A percentile compares a stretch with the other conserved stretches of the same genome.
phyloP scores from a whole-genome alignment of 2,797 vertebrate species.

The Epinephelus awoara region DNA sequence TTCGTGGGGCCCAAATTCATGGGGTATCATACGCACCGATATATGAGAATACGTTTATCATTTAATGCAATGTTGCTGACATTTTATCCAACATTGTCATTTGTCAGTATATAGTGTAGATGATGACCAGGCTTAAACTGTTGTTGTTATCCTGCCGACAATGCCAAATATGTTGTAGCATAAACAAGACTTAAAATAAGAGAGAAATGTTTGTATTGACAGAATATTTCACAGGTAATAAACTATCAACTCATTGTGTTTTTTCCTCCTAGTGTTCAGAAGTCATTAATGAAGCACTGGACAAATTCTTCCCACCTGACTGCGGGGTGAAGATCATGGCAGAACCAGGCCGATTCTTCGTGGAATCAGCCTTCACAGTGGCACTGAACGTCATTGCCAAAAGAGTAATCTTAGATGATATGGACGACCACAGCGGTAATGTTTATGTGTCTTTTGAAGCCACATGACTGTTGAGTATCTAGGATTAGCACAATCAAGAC shows the following conservation, averaged over 20 bases:
- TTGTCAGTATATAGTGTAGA: too few relatives aligned
- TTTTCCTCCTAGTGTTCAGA: slow-evolving; percentile 71
- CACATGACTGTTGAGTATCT: background rate
- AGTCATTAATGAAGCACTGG: slow-evolving; percentile 83
- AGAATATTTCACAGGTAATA: too few relatives aligned
- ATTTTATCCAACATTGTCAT: too few relatives aligned
- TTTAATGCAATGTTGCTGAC: too few relatives aligned
- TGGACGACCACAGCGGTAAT: background rate
- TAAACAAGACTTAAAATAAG: too few relatives aligned
- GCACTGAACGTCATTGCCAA: slow-evolving; percentile 82
- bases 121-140: too few relatives aligned
- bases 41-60: too few relatives aligned
- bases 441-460: background rate
- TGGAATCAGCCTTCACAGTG: slow-evolving; percentile 86
- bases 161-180: too few relatives aligned
- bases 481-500: background rate
- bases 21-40: too few relatives aligned
- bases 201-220: too few relatives aligned
- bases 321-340: slow-evolving; percentile 84
- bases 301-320: slow-evolving; percentile 85
- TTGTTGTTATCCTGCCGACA: too few relatives aligned
- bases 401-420: slow-evolving; percentile 65
- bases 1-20: too few relatives aligned
- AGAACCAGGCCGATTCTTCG: slow-evolving; percentile 85
- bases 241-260: background rate